These are phyloP conservation scores for Pycnonotus jocosus DNA, from an alignment of 2,113 vertebrate species.

Conservation along the genomic window DNA sequence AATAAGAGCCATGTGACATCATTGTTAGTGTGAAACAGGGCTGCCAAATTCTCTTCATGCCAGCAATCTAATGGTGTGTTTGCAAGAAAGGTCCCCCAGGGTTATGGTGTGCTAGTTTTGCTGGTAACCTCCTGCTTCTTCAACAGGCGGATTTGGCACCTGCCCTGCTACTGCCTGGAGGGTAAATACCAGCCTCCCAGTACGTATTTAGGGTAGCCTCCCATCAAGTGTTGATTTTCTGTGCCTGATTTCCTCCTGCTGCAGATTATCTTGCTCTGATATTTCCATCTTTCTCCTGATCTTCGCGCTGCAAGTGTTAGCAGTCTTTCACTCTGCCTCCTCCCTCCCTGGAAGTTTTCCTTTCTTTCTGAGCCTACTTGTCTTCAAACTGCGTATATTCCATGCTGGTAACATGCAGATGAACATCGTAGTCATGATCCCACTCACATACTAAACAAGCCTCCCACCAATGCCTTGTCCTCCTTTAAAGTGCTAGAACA, in stretches of 20 bases:
- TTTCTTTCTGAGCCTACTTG: conserved; percentile 48
- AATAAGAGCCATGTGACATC: conserved; percentile 21
- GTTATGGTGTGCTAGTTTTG: conserved; percentile 9
- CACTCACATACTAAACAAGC: conserved; percentile 64
- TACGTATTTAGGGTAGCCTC: conserved; percentile 8
- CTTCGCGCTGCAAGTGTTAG: conserved; percentile 28
- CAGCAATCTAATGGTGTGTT: not conserved
- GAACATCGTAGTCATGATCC: conserved; percentile 68
- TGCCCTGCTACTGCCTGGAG: not conserved
- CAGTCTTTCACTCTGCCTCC: conserved; percentile 48
- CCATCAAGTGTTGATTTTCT: conserved; percentile 15
- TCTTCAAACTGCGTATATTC: conserved; percentile 52
- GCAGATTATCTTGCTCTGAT: not conserved
- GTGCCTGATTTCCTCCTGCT: not conserved
- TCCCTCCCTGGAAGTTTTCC: conserved; percentile 41
- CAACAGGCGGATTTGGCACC: not conserved
- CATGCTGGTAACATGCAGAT: conserved; percentile 58
- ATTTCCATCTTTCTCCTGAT: conserved; percentile 8
- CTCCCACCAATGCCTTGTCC: conserved; percentile 57
- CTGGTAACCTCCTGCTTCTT: conserved; percentile 18
- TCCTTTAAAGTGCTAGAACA: conserved; percentile 46
- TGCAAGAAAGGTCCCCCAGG: conserved; percentile 27
- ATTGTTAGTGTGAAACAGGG: not conserved
- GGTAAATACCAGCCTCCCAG: conserved; percentile 10
- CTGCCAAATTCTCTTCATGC: not conserved